Evolutionary conservation across 2,888 invertebrate genomes (phyloP).

Genomic region (Cephus runcator): DNA sequence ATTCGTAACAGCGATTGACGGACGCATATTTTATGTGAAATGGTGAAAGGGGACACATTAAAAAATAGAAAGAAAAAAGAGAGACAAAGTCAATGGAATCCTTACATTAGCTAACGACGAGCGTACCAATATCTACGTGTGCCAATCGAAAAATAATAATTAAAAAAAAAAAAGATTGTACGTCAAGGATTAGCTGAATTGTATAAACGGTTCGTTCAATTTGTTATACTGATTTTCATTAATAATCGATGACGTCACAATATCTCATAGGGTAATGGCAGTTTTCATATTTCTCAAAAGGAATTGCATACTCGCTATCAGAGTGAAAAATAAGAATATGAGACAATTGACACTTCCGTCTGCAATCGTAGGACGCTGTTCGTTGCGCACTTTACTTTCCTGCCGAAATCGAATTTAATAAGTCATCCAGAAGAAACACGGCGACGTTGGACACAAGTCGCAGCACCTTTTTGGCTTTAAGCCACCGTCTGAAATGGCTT

Average conservation of each 20-base stretch:
- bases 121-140: no score
- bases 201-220: not conserved
- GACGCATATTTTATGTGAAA: not conserved
- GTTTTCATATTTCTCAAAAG: not conserved
- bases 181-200: not conserved
- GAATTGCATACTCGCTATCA: not conserved
- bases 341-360: not conserved
- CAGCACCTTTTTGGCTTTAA: not conserved
- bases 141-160: no score
- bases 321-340: not conserved
- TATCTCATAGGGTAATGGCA: not conserved
- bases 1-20: no score
- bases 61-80: not conserved
- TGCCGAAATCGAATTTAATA: not conserved
- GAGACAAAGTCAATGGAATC: constrained; percentile 29
- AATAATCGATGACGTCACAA: not conserved
- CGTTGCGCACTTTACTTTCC: not conserved
- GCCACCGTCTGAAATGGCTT: not conserved
- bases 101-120: constrained; percentile 16
- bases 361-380: not conserved
- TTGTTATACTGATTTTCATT: not conserved
- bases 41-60: not conserved
- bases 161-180: no score
- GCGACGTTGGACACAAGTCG: not conserved
- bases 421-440: not conserved